These are phyloP conservation scores for Sander lucioperca DNA, from an alignment of 2,113 vertebrate genomes.

Conservation along the genomic window DNA sequence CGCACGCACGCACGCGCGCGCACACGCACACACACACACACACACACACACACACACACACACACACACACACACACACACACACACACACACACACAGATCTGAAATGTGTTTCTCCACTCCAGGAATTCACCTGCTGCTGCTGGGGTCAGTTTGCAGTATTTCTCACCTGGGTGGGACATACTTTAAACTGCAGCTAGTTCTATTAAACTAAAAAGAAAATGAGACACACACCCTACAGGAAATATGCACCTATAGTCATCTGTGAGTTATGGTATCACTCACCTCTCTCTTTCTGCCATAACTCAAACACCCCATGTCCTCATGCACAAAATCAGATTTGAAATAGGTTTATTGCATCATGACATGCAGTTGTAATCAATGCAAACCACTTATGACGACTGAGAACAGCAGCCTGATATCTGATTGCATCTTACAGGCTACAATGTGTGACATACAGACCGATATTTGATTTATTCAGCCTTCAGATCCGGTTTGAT, in stretches of 20 bases:
- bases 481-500: conserved; percentile 35
- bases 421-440: conserved; percentile 4
- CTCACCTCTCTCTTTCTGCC: background rate
- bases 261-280: background rate
- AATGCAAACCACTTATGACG: conserved; percentile 4
- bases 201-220: conserved; percentile 22
- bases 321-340: background rate
- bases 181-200: conserved; percentile 46
- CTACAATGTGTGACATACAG: conserved; percentile 22
- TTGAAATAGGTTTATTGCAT: background rate
- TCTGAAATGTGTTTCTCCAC: conserved; percentile 15
- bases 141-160: conserved; percentile 32
- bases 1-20: too few species aligned
- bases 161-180: conserved; percentile 47
- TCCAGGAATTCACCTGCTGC: conserved; percentile 38
- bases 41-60: background rate
- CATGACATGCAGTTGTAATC: conserved; percentile 11
- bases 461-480: conserved; percentile 45
- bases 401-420: background rate
- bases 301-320: background rate
- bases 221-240: background rate
- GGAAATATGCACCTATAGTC: background rate
- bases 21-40: background rate
- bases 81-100: too few species aligned
- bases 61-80: too few species aligned